A percentile compares a stretch with the other conserved stretches of the same genome.
These are phyloP conservation scores for Jaculus jaculus DNA, from an alignment of 2,113 vertebrate species.

Conservation along the genomic window DNA sequence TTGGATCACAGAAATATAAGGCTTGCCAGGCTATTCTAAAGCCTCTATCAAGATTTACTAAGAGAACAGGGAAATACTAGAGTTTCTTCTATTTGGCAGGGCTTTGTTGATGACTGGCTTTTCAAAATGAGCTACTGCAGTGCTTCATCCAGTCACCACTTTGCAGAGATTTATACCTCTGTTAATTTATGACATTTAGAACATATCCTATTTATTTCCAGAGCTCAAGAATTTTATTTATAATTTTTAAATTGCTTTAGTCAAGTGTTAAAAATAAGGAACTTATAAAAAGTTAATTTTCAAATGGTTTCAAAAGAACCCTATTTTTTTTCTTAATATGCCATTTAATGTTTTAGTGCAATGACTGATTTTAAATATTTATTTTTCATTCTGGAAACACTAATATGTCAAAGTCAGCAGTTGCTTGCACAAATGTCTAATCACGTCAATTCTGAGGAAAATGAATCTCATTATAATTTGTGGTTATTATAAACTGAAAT, in stretches of 20 bases:
- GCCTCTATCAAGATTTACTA: constrained; percentile 68
- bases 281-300: constrained; percentile 60
- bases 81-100: constrained; percentile 27
- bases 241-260: constrained; percentile 31
- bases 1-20: constrained; percentile 24
- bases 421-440: constrained; percentile 19
- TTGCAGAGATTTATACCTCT: constrained; percentile 52
- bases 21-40: constrained; percentile 43
- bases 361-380: constrained; percentile 20
- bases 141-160: constrained; percentile 61
- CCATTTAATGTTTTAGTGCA: constrained; percentile 25
- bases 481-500: constrained; percentile 48
- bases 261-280: constrained; percentile 59
- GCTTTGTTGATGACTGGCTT: constrained; percentile 62
- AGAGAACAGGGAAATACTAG: constrained; percentile 60
- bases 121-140: constrained; percentile 60
- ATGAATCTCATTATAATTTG: constrained; percentile 10
- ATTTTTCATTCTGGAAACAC: constrained; percentile 11
- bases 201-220: constrained; percentile 48
- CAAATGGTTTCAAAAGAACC: constrained; percentile 36
- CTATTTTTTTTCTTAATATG: constrained; percentile 44
- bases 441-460: constrained; percentile 45
- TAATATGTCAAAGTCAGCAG: constrained; percentile 50
- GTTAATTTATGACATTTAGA: constrained; percentile 50
- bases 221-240: neutral